phyloP scores from a whole-genome alignment of 2,797 vertebrate genomes.

The Lindbergichthys nudifrons region DNA sequence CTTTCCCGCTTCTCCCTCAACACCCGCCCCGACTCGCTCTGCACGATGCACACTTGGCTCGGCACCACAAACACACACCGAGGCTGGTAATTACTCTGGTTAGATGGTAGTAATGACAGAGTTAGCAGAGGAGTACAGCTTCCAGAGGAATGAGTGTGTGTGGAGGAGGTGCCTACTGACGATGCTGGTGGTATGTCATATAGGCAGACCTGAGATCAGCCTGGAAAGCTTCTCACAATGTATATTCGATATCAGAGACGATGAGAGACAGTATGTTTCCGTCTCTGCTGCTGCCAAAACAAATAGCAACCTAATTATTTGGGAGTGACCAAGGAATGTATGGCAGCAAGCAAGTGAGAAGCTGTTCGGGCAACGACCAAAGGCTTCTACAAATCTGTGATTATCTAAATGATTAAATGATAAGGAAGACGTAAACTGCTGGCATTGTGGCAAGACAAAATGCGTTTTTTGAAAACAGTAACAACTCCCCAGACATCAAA shows the following conservation, averaged over 20 bases:
- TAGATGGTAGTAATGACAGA: constrained; percentile 79
- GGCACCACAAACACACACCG: constrained; percentile 70
- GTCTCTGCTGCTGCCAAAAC: constrained; percentile 11
- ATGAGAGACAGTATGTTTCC: constrained; percentile 17
- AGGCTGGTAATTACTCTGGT: constrained; percentile 73
- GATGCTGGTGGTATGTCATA: constrained; percentile 32
- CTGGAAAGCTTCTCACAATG: constrained; percentile 14
- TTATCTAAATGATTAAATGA: not conserved
- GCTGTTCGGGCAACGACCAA: constrained; percentile 5
- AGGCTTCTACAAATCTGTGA: constrained; percentile 17
- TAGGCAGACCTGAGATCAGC: constrained; percentile 55
- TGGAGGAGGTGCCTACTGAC: constrained; percentile 51
- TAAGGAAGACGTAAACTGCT: not conserved
- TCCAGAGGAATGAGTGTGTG: constrained; percentile 64
- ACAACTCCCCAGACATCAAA: constrained; percentile 17
- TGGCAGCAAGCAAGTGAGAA: constrained; percentile 1
- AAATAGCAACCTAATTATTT: constrained; percentile 16
- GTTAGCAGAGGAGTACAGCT: constrained; percentile 62
- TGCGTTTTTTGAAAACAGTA: not conserved
- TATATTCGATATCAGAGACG: constrained; percentile 15
- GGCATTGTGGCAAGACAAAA: not conserved
- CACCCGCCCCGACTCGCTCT: constrained; percentile 47
- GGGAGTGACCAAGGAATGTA: constrained; percentile 2
- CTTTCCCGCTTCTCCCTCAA: constrained; percentile 22
- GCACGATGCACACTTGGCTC: constrained; percentile 60